Base-by-base conservation (phyloP, 2,113 vertebrate genomes). In the Sylvia atricapilla region DNA sequence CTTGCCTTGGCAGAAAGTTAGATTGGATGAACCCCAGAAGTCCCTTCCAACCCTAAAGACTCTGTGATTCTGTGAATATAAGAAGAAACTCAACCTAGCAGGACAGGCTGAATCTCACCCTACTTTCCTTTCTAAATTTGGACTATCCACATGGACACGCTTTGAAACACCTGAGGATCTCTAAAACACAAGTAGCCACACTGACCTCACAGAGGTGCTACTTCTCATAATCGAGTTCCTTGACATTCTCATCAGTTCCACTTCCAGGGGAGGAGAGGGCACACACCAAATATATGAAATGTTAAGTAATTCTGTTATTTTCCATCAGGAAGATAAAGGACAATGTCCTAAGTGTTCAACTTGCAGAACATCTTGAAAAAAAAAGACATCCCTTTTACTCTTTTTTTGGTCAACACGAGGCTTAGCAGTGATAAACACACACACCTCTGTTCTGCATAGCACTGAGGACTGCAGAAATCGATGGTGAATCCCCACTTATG, bases 141-240 rank as follows among this genome's bases (percentile, higher is more conserved):
- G 53, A 30, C 41, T n/a, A 39, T 41, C 13, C n/a, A 60, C 20
- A 30, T 0, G 8, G 17, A 79, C 23, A 53, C 33, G 20, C 4
- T 28, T 43, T 19, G 37, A 41, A 91, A 66, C 17, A 66, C 8
- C 14, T 41, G 37, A 66, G 22, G 13, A 50, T 46, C 22, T 81
- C 25, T 37, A 46, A 55, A 67, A 25, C 7, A 78, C n/a, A 73
- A 15, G 33, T 2, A 22, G 9, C 33, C 31, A 62, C 17, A 7
- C 11, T 46, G 19, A 67, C 37, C 35, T 76, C 59, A 55, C 19
- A 69, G 41, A 90, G 8, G 35, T 30, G 19, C 35, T 68, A 9
- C 30, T 79, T 37, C 15, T 22, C 35, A 47, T 10, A 52, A 39
- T 0, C 0, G 0, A 6, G 10, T 64, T 83, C 49, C 37, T 28